These are phyloP conservation scores for Epinotia nisella DNA, from an alignment of 2,888 invertebrate species.

Conservation along the genomic window DNA sequence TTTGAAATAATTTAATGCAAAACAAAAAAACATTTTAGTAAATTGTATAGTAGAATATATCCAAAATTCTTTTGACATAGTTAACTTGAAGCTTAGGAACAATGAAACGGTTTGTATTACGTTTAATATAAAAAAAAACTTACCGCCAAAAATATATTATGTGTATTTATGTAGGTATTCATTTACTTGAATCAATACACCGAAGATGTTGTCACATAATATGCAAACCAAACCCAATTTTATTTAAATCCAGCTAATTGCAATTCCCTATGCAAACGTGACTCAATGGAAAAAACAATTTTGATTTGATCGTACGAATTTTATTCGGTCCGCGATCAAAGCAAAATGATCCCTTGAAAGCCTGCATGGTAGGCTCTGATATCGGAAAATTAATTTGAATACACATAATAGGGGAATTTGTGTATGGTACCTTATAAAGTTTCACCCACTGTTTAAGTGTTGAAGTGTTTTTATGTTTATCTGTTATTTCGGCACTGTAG, in stretches of 20 bases:
- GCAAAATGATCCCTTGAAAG: conserved; percentile 59
- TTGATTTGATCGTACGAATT: conserved; percentile 37
- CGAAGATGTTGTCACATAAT: conserved; percentile 11
- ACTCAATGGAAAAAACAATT: conserved; percentile 62
- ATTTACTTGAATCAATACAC: too few species aligned
- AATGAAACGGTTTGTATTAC: too few species aligned
- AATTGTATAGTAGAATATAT: too few species aligned
- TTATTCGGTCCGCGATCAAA: conserved; percentile 31
- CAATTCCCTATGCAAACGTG: conserved; percentile 57
- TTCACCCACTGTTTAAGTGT: conserved; percentile 78
- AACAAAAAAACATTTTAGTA: too few species aligned
- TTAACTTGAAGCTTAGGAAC: too few species aligned
- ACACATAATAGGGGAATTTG: conserved; percentile 79
- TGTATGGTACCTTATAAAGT: conserved; percentile 85
- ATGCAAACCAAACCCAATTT: neutral
- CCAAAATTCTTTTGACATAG: neutral
- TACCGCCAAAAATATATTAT: too few species aligned
- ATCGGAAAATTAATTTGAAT: conserved; percentile 54
- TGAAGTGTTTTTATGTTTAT: conserved; percentile 69
- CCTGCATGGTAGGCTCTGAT: conserved; percentile 74
- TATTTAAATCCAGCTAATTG: conserved; percentile 46
- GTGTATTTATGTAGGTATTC: too few species aligned
- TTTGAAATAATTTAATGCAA: too few species aligned
- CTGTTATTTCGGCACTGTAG: conserved; percentile 72
- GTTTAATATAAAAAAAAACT: too few species aligned